Conservation (phyloP, 2,113 vertebrate species). For the Hipposideros armiger region DNA sequence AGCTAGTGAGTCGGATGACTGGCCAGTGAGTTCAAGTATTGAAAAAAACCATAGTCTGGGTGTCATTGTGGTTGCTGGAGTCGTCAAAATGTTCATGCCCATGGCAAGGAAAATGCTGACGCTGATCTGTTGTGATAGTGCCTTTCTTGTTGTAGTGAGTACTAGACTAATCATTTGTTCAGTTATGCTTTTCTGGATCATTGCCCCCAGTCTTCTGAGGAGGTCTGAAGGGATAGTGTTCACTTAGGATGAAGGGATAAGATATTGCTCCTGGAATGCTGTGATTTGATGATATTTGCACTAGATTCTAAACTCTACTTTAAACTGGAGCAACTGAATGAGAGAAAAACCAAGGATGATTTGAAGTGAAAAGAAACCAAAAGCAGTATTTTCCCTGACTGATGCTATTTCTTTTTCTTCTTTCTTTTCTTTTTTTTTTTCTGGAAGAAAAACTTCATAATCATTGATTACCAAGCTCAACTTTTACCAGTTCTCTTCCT, state of each 20-base stretch:
- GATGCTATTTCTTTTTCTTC: slow-evolving; percentile 77
- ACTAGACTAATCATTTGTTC: slow-evolving; percentile 73
- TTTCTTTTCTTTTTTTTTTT: background rate
- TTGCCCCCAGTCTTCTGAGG: slow-evolving; percentile 84
- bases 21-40: slow-evolving; percentile 67
- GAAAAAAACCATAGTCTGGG: slow-evolving; percentile 72
- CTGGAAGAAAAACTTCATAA: slow-evolving; percentile 78
- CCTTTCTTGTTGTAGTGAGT: slow-evolving; percentile 88
- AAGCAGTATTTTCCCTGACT: slow-evolving; percentile 84
- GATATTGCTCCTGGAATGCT: slow-evolving; percentile 87
- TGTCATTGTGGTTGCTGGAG: slow-evolving; percentile 51
- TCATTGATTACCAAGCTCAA: slow-evolving; percentile 27
- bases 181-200: slow-evolving; percentile 82
- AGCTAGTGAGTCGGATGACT: slow-evolving; percentile 30
- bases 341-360: slow-evolving; percentile 87
- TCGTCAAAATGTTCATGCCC: slow-evolving; percentile 31
- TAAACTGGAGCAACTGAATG: slow-evolving; percentile 87
- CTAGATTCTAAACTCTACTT: slow-evolving; percentile 88
- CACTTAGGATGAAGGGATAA: slow-evolving; percentile 82
- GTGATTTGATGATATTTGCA: slow-evolving; percentile 90
- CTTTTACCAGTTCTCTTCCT: slow-evolving; percentile 63
- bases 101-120: slow-evolving; percentile 68
- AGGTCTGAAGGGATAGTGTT: slow-evolving; percentile 80
- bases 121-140: slow-evolving; percentile 88
- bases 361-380: slow-evolving; percentile 85